These are phyloP conservation scores for Lumbricus terrestris DNA, from an alignment of 2,888 invertebrate species.

Conservation along the genomic window DNA sequence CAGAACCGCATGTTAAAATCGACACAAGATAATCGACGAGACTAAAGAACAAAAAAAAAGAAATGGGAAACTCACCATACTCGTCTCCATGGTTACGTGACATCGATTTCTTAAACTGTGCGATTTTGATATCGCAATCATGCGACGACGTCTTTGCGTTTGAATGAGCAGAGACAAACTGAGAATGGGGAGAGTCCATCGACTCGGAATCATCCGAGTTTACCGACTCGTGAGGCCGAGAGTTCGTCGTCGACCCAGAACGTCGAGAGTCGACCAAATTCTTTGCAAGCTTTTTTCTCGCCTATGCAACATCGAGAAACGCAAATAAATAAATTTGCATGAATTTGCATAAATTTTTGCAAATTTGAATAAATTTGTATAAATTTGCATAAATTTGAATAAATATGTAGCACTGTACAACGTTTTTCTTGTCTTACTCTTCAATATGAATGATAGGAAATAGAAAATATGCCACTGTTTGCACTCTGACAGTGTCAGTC, in stretches of 20 bases:
- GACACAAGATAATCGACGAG: neutral
- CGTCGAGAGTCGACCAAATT: neutral
- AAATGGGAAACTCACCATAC: neutral
- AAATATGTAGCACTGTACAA: neutral
- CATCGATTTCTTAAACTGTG: neutral
- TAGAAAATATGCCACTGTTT: neutral
- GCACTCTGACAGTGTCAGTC: neutral
- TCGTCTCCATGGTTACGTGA: neutral
- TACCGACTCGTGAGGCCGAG: too few species aligned
- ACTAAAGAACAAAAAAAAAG: neutral
- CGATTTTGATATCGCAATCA: neutral
- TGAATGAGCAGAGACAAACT: neutral
- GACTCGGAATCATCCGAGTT: neutral
- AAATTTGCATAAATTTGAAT: too few species aligned
- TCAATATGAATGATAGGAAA: neutral
- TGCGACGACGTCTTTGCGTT: neutral
- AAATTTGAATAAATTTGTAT: too few species aligned
- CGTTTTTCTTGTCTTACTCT: neutral
- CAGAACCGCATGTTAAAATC: neutral
- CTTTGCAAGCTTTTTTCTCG: neutral
- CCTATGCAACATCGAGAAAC: neutral
- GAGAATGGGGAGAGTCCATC: neutral
- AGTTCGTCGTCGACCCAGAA: too few species aligned
- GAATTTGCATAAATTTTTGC: too few species aligned
- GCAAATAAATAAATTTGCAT: neutral